phyloP scores from a whole-genome alignment of 2,888 invertebrate genomes.

The Sphaeridia pumilis region DNA sequence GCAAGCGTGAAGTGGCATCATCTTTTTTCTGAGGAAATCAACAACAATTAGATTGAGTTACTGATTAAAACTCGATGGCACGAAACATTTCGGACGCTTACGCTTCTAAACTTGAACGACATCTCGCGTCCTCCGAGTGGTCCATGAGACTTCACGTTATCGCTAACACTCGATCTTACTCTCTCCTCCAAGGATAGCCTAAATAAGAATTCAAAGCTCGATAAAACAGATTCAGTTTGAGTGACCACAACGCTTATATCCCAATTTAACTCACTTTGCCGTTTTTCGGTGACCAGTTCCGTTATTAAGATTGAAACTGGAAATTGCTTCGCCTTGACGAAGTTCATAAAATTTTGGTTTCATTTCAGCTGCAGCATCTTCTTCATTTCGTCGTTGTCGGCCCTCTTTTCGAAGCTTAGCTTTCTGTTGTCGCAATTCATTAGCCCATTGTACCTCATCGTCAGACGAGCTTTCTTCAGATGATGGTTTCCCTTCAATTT shows the following conservation, averaged over 20 bases:
- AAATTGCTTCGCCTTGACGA: constrained; percentile 51
- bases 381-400: constrained; percentile 40
- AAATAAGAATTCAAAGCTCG: background rate
- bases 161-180: constrained; percentile 46
- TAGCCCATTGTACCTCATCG: constrained; percentile 66
- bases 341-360: constrained; percentile 52
- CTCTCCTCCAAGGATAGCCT: constrained; percentile 58
- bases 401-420: constrained; percentile 50
- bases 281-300: background rate
- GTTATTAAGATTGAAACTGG: constrained; percentile 44
- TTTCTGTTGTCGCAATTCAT: constrained; percentile 67
- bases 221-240: no score
- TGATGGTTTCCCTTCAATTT: constrained; percentile 42
- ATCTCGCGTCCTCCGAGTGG: constrained; percentile 64
- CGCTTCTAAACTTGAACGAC: constrained; percentile 57
- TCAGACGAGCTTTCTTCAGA: constrained; percentile 53
- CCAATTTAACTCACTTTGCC: constrained; percentile 11
- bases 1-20: no score
- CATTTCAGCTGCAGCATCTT: constrained; percentile 13
- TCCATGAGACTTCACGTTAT: constrained; percentile 46
- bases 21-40: no score
- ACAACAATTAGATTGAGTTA: background rate
- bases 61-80: background rate
- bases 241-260: no score
- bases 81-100: constrained; percentile 29